phyloP scores from a whole-genome alignment of 2,888 invertebrate genomes.

The Eilema caniola region DNA sequence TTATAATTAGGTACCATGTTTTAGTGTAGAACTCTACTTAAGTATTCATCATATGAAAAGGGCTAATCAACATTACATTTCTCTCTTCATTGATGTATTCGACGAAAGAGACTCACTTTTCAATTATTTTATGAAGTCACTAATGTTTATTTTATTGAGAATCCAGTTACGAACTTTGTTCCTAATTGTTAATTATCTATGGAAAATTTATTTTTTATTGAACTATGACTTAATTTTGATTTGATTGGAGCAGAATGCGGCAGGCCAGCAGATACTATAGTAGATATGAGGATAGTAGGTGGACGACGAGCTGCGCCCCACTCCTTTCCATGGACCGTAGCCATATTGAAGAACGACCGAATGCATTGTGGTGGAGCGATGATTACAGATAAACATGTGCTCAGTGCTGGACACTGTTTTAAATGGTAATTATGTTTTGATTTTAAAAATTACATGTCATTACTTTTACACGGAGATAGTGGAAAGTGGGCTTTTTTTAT shows the following conservation, averaged over 20 bases:
- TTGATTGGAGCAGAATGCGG: constrained; percentile 78
- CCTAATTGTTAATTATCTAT: too few relatives aligned
- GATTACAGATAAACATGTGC: constrained; percentile 84
- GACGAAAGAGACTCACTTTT: too few relatives aligned
- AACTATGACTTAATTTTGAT: constrained; percentile 62
- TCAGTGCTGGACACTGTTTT: constrained; percentile 88
- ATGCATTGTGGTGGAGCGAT: constrained; percentile 86
- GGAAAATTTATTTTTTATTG: neutral
- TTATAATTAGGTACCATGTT: too few relatives aligned
- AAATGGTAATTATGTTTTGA: constrained; percentile 72
- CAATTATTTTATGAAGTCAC: too few relatives aligned
- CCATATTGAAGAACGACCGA: constrained; percentile 74
- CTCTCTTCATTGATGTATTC: too few relatives aligned
- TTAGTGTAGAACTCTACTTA: too few relatives aligned
- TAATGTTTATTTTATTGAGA: neutral
- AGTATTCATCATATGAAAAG: too few relatives aligned
- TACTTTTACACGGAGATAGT: too few relatives aligned
- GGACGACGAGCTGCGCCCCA: constrained; percentile 81
- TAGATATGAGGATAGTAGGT: constrained; percentile 88
- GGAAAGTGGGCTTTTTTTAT: too few relatives aligned
- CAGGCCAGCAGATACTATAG: constrained; percentile 85
- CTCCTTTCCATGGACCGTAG: constrained; percentile 86
- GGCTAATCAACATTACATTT: too few relatives aligned
- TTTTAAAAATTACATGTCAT: too few relatives aligned
- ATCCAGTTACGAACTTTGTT: neutral